Evolutionary conservation across 2,113 vertebrate species (phyloP), one percentile per base, ranked within the genome.

Genomic region (Pica pica): DNA sequence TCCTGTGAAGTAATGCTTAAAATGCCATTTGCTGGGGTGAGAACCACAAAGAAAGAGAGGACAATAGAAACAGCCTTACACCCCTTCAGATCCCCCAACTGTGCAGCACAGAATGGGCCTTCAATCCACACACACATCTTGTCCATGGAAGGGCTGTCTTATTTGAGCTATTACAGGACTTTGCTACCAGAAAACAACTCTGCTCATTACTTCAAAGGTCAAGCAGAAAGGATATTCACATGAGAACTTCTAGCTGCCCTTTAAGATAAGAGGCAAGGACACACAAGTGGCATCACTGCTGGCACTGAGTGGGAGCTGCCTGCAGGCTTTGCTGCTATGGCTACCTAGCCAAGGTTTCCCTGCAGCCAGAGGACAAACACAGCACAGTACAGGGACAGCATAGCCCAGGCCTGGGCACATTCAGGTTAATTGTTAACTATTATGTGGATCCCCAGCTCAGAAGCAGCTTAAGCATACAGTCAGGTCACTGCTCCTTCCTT

Each of bases 231-330:
- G 47, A 59, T 27, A 44, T 37, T 68, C 79, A 26, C 39, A 33
- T 3, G 27, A 91, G 37, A 91, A 83, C 13, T 6, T 39, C 42
- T 41, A 42, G 44, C 68, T 65, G n/a, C 56, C 11, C 63, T 73
- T 71, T 47, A 15, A 87, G 91, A 78, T 69, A 81, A 77, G 77
- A 74, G 30, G 59, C 41, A 81, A 65, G 64, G 81, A 69, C 68
- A 24, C 12, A 10, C 17, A 23, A 41, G 49, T 21, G 41, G 69
- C 5, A 7, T 56, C 17, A 57, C 10, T 1, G 0, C 20, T 2
- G 4, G 57, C 57, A 37, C 24, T 0, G 4, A 55, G 95, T 26
- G 64, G 49, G 90, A 91, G 84, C 56, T 78, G 85, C 78, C 85
- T 26, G 69, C 46, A 44, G 35, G n/a, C 37, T 65, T 14, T 26